phyloP scores from a whole-genome alignment of 2,113 vertebrate species.

The Marmota flaviventris region DNA sequence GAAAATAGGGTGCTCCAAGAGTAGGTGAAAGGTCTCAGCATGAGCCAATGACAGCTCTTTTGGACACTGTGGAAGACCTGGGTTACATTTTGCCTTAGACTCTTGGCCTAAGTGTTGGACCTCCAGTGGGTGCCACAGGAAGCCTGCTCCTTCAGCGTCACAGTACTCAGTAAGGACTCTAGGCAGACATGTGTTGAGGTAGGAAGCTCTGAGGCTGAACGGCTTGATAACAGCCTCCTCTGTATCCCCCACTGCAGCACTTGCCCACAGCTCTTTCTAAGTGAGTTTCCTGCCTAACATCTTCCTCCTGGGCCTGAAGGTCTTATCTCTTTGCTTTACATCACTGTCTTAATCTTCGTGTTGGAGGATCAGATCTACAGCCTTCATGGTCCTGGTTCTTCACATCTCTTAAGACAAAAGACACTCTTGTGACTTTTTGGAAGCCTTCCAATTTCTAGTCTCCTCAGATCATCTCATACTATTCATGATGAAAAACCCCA shows the following conservation, averaged over 20 bases:
- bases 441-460: neutral
- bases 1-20: neutral
- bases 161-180: neutral
- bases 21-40: neutral
- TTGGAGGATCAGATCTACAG: neutral
- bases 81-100: neutral
- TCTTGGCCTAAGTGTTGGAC: too few relatives aligned
- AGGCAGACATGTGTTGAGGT: neutral
- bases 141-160: neutral
- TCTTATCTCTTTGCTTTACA: neutral
- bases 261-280: neutral
- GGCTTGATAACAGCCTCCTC: too few relatives aligned
- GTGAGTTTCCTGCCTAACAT: neutral
- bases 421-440: neutral
- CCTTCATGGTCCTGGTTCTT: neutral
- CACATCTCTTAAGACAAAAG: neutral
- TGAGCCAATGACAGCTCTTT: neutral
- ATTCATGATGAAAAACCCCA: neutral
- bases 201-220: neutral
- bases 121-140: neutral
- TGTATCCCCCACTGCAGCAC: neutral
- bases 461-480: neutral
- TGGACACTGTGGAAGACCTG: neutral
- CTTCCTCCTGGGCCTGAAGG: neutral
- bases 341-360: neutral